phyloP scores from a whole-genome alignment of 1,140 invertebrate species.

The Drosophila equinoxialis region DNA sequence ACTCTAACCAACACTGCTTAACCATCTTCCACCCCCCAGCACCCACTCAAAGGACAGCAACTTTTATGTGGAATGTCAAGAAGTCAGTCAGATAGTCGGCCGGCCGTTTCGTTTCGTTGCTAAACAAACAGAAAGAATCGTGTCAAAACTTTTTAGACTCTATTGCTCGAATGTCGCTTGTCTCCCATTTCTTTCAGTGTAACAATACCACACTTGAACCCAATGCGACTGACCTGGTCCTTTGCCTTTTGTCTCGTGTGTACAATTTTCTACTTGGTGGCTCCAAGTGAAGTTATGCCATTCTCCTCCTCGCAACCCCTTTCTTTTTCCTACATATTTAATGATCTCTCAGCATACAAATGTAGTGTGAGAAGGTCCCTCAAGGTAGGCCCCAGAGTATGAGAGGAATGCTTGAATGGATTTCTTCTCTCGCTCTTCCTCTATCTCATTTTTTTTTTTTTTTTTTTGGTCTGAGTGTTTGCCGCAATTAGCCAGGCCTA shows the following conservation, averaged over 20 bases:
- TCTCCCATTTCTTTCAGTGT: neutral
- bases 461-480: neutral
- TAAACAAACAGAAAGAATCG: constrained; percentile 2
- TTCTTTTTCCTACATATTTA: constrained; percentile 59
- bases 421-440: neutral
- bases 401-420: neutral
- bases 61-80: constrained; percentile 11
- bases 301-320: constrained; percentile 9
- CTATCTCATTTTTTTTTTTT: neutral
- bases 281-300: constrained; percentile 33
- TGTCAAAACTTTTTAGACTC: neutral
- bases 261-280: constrained; percentile 37
- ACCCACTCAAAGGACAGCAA: constrained; percentile 2
- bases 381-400: neutral
- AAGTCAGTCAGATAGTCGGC: constrained; percentile 5
- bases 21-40: neutral
- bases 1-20: neutral
- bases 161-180: neutral
- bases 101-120: constrained; percentile 1
- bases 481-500: constrained; percentile 7
- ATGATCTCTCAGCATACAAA: constrained; percentile 32
- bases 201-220: neutral
- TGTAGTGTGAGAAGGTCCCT: constrained; percentile 1
- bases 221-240: constrained; percentile 7
- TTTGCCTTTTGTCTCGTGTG: constrained; percentile 35